Conservation (phyloP, 2,797 vertebrate genomes). For the Ambastaia sidthimunki region DNA sequence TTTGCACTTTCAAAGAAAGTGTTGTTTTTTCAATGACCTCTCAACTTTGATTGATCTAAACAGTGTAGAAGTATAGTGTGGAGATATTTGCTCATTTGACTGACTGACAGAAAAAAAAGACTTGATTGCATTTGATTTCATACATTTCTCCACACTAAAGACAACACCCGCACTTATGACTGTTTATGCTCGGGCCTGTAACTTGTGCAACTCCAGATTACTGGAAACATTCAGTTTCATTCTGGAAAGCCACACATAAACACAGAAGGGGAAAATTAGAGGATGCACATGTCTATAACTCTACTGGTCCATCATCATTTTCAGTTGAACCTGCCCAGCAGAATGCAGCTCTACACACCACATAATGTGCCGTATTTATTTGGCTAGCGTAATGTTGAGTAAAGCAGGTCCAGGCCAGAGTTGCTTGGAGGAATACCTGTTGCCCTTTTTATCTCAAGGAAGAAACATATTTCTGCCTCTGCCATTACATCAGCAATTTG, state of each 20-base stretch:
- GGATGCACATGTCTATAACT: constrained; percentile 56
- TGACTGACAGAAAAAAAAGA: background rate
- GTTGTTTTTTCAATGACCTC: background rate
- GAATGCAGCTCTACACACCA: constrained; percentile 41
- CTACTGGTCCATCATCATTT: constrained; percentile 56
- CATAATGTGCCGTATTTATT: constrained; percentile 58
- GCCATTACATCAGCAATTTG: constrained; percentile 7
- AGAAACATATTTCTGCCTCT: constrained; percentile 39
- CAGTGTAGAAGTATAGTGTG: background rate
- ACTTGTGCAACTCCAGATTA: constrained; percentile 59
- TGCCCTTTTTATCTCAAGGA: background rate
- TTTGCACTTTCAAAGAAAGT: no score
- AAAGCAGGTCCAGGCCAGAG: constrained; percentile 44
- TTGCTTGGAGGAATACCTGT: constrained; percentile 50
- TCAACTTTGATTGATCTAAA: background rate
- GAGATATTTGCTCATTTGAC: constrained; percentile 6
- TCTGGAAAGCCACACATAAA: constrained; percentile 65
- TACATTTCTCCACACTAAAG: constrained; percentile 44
- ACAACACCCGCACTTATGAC: constrained; percentile 54
- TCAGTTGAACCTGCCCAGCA: constrained; percentile 40
- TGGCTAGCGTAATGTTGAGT: constrained; percentile 47
- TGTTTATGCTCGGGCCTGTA: constrained; percentile 62
- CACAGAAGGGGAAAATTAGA: constrained; percentile 64
- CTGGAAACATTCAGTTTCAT: constrained; percentile 65
- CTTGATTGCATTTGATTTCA: constrained; percentile 2